Percentiles rank a stretch among this genome's conserved stretches.
Evolutionary conservation across 2,113 vertebrate species (phyloP).

Genomic region (Hassar affinis): DNA sequence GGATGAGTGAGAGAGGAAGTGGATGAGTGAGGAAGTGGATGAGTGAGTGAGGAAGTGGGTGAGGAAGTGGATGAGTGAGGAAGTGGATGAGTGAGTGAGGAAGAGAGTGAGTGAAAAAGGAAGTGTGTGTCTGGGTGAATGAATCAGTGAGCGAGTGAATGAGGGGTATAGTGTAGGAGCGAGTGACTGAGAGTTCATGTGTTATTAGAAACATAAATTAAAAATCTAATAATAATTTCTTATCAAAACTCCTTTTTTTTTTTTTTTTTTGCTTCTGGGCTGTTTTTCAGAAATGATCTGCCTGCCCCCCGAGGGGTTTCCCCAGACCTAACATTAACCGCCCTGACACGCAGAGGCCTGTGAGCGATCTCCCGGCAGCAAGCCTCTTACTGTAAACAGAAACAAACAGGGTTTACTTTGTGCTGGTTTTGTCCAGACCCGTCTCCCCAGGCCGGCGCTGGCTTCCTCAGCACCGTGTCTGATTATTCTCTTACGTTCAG

Average conservation of each 20-base stretch:
- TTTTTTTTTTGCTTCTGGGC: neutral
- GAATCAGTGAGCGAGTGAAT: neutral
- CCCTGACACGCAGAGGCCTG: neutral
- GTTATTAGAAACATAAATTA: too few species aligned
- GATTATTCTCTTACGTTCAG: conserved; percentile 34
- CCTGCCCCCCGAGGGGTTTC: neutral
- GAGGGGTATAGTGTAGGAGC: neutral
- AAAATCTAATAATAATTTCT: neutral
- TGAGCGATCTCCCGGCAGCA: neutral
- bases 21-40: neutral
- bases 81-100: neutral
- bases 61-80: neutral
- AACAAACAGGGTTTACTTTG: conserved; percentile 21
- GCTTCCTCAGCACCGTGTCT: conserved; percentile 10
- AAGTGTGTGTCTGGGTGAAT: neutral
- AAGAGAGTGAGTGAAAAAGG: neutral
- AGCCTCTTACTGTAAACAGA: conserved; percentile 16
- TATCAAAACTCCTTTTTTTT: neutral
- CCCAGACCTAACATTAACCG: neutral
- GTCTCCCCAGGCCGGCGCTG: conserved; percentile 6
- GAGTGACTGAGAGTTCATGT: neutral
- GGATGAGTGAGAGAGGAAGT: neutral
- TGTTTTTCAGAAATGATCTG: neutral
- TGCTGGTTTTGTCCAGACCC: neutral
- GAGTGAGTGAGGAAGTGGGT: neutral